A percentile compares a stretch with the other conserved stretches of the same genome.
These are phyloP conservation scores for Atrichornis clamosus DNA, from an alignment of 2,113 vertebrate genomes.

Conservation along the genomic window DNA sequence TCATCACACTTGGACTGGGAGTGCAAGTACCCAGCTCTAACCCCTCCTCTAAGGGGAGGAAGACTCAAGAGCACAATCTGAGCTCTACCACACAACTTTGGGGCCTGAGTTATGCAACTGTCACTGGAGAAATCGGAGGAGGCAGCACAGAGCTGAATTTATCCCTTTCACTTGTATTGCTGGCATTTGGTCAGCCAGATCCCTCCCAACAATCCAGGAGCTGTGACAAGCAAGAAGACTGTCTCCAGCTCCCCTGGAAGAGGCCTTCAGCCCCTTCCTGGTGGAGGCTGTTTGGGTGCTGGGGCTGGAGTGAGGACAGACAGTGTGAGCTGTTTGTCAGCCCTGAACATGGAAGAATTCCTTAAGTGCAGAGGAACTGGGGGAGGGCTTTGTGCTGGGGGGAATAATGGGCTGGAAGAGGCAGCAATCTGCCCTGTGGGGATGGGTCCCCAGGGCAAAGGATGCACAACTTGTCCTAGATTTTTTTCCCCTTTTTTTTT, in stretches of 20 bases:
- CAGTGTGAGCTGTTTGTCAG: background rate
- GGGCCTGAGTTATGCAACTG: background rate
- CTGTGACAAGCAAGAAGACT: background rate
- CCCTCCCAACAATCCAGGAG: background rate
- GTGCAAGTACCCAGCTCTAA: background rate
- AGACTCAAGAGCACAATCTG: background rate
- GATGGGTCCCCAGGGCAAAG: conserved; percentile 1
- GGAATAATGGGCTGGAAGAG: conserved; percentile 24
- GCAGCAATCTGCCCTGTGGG: background rate
- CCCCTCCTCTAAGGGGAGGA: rapidly evolving
- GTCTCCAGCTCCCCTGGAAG: background rate
- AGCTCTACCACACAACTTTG: background rate
- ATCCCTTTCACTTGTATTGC: background rate
- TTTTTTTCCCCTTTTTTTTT: background rate
- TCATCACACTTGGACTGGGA: background rate
- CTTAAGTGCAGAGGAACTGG: background rate
- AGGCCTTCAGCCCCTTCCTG: background rate
- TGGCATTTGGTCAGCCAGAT: background rate
- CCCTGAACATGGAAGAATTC: background rate
- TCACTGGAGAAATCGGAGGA: background rate
- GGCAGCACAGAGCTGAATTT: background rate
- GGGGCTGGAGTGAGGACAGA: background rate
- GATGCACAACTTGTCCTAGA: conserved; percentile 34
- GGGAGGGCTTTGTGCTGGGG: background rate
- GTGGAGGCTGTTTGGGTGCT: background rate